Percentiles rank a stretch among this genome's conserved stretches.
Evolutionary conservation across 2,888 invertebrate genomes (phyloP).

Genomic region (Strigamia maritima): DNA sequence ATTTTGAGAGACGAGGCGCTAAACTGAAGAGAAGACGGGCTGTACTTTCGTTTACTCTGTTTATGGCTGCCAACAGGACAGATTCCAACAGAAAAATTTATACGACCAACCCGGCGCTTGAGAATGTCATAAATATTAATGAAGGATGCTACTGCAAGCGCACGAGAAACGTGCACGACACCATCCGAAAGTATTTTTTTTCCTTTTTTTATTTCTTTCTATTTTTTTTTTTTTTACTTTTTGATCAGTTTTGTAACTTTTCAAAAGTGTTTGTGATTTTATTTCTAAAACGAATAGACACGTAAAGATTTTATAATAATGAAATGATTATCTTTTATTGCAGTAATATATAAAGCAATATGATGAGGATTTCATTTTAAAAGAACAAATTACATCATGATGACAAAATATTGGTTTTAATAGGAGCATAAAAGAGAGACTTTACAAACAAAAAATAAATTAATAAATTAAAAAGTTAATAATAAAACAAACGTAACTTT

Average conservation of each 20-base stretch:
- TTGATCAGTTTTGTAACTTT: background rate
- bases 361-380: background rate
- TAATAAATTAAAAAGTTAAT: background rate
- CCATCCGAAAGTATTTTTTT: background rate
- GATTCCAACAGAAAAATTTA: constrained; percentile 30
- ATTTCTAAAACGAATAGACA: background rate
- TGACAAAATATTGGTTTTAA: constrained; percentile 21
- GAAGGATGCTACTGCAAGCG: constrained; percentile 26
- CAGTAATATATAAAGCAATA: background rate
- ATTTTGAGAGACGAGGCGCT: constrained; percentile 34
- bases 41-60: constrained; percentile 34
- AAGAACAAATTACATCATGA: constrained; percentile 26
- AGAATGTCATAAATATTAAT: constrained; percentile 32
- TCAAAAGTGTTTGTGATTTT: background rate
- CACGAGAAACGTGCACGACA: constrained; percentile 25
- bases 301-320: background rate
- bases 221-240: background rate
- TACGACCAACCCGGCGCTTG: constrained; percentile 28
- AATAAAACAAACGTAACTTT: background rate
- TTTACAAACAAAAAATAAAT: background rate
- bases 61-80: constrained; percentile 32
- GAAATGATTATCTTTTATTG: background rate
- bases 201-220: background rate
- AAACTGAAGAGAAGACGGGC: constrained; percentile 30
- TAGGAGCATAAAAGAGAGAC: background rate